These are phyloP conservation scores for Acleris laterana DNA, from an alignment of 2,888 invertebrate species.

Conservation along the genomic window DNA sequence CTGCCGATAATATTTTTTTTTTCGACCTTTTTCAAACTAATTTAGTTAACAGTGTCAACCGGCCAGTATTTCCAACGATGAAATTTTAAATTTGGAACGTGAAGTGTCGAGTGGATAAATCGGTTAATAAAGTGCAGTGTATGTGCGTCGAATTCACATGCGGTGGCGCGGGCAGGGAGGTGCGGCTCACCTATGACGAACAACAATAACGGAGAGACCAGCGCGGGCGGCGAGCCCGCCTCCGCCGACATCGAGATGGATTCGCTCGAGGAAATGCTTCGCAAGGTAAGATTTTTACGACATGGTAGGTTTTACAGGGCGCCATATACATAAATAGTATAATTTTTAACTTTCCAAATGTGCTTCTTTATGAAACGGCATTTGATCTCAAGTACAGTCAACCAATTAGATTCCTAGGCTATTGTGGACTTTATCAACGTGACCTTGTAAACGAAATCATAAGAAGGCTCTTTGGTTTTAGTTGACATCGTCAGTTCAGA, in stretches of 20 bases:
- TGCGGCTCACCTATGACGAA: conserved; percentile 84
- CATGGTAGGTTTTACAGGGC: neutral
- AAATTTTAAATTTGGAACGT: conserved; percentile 27
- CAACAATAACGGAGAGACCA: conserved; percentile 86
- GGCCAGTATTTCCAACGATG: conserved; percentile 19
- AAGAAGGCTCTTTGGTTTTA: no score
- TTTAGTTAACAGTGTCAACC: conserved; percentile 4
- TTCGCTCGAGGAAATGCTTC: conserved; percentile 91
- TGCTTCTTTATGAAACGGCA: no score
- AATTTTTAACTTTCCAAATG: no score
- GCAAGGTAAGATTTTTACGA: conserved; percentile 85
- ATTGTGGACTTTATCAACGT: no score
- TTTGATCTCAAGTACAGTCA: no score
- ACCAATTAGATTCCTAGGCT: no score
- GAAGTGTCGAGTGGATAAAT: conserved; percentile 41
- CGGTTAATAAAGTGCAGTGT: conserved; percentile 46
- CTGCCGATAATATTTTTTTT: neutral
- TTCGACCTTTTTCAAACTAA: neutral
- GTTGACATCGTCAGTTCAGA: no score
- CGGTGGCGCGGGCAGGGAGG: conserved; percentile 47
- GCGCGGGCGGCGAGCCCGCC: conserved; percentile 86
- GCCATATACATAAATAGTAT: no score
- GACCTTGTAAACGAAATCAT: no score
- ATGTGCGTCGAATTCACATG: conserved; percentile 33
- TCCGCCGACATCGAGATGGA: conserved; percentile 86